Conservation (phyloP, 2,113 vertebrate species). For the Thunnus maccoyii region DNA sequence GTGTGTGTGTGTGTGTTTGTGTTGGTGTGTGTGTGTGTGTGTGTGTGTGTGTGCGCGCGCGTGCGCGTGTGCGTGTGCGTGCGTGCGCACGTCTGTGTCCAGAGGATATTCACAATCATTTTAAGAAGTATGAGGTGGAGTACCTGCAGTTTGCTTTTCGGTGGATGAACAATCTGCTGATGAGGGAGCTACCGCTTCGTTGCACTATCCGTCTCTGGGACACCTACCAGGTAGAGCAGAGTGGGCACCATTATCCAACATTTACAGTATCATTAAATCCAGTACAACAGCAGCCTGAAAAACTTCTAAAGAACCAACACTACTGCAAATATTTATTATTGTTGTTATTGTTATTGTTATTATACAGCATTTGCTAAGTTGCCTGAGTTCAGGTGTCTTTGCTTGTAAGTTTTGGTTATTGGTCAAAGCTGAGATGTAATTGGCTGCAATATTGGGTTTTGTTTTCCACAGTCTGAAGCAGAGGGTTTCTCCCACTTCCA, state of each 20-base stretch:
- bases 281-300: not conserved
- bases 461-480: constrained; percentile 88
- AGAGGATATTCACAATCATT: constrained; percentile 95
- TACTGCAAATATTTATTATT: not conserved
- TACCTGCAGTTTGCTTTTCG: constrained; percentile 95
- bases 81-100: constrained; percentile 52
- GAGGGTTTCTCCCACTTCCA: constrained; percentile 97
- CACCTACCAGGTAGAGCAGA: constrained; percentile 90
- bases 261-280: no score
- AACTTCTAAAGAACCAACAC: not conserved
- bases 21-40: not conserved
- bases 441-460: not conserved
- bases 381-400: not conserved
- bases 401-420: no score
- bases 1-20: constrained; percentile 42
- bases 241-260: no score
- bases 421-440: not conserved
- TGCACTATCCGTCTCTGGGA: constrained; percentile 96
- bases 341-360: no score
- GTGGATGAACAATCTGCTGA: constrained; percentile 88
- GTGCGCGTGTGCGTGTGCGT: constrained; percentile 15
- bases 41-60: constrained; percentile 17
- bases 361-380: not conserved
- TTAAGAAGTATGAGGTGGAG: constrained; percentile 93
- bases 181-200: constrained; percentile 93